A percentile compares a stretch with the other conserved stretches of the same genome.
These are phyloP conservation scores for Chrysolina haemoptera DNA, from an alignment of 2,888 invertebrate genomes.

Conservation along the genomic window DNA sequence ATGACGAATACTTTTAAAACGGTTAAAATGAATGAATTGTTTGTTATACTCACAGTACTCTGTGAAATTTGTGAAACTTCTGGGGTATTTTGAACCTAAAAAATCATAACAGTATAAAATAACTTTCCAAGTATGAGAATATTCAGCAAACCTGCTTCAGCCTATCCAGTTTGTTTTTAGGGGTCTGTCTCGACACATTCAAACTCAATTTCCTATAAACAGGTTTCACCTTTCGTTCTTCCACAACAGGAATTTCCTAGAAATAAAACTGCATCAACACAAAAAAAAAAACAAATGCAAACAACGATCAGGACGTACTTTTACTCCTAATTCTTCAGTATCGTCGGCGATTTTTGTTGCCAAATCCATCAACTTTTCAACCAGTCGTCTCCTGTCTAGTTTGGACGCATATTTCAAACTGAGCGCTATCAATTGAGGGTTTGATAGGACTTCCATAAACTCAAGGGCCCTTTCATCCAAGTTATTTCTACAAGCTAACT, in stretches of 20 bases:
- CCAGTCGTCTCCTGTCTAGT: constrained; percentile 82
- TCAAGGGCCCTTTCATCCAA: constrained; percentile 90
- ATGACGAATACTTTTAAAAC: too few species aligned
- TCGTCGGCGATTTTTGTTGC: constrained; percentile 57
- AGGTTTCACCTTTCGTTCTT: constrained; percentile 45
- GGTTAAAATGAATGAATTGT: too few species aligned
- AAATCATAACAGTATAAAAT: neutral
- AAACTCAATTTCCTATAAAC: constrained; percentile 44
- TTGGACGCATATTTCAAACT: constrained; percentile 92
- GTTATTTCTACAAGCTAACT: constrained; percentile 89
- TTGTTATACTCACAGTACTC: constrained; percentile 24
- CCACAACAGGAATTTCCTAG: constrained; percentile 41
- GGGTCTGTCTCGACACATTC: constrained; percentile 40
- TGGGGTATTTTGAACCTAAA: constrained; percentile 8
- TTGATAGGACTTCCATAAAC: constrained; percentile 85
- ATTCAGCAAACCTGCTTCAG: constrained; percentile 33
- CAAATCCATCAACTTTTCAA: constrained; percentile 78
- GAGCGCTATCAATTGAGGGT: constrained; percentile 83
- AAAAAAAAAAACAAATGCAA: neutral
- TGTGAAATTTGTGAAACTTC: constrained; percentile 21
- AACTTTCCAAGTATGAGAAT: neutral
- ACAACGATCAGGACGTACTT: constrained; percentile 35
- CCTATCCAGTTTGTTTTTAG: constrained; percentile 39
- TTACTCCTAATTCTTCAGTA: constrained; percentile 48
- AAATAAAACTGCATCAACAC: constrained; percentile 25